Conservation (phyloP, 2,888 invertebrate genomes). For the Yponomeuta evonymella region DNA sequence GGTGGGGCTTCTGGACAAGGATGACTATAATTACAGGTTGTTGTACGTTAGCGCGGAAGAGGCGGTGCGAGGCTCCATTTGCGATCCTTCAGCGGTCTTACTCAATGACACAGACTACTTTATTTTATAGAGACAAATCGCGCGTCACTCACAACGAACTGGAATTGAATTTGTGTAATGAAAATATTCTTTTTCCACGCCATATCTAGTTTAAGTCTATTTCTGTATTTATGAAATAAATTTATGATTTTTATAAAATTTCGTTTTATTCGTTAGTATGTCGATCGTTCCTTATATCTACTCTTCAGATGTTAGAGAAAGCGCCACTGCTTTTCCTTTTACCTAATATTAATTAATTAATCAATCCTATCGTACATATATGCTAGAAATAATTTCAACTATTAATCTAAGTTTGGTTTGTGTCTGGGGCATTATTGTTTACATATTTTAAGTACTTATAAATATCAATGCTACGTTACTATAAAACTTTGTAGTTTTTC, state of each 20-base stretch:
- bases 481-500: no score
- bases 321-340: neutral
- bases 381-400: no score
- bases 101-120: neutral
- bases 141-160: neutral
- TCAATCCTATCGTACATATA: no score
- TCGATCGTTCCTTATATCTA: no score
- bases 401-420: no score
- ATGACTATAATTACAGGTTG: constrained; percentile 84
- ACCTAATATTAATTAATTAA: no score
- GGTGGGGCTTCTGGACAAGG: constrained; percentile 77
- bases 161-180: no score
- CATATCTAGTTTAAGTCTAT: neutral
- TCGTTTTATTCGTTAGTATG: neutral
- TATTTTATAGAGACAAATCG: neutral
- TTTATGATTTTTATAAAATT: neutral
- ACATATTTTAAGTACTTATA: no score
- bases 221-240: neutral
- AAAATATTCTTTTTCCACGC: neutral
- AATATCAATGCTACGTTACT: no score
- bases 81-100: constrained; percentile 73
- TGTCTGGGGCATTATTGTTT: no score
- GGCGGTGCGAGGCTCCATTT: constrained; percentile 80
- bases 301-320: neutral
- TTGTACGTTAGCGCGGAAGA: constrained; percentile 79